Evolutionary conservation across 2,797 vertebrate species (phyloP).

Genomic region (Onychomys arenicola): DNA sequence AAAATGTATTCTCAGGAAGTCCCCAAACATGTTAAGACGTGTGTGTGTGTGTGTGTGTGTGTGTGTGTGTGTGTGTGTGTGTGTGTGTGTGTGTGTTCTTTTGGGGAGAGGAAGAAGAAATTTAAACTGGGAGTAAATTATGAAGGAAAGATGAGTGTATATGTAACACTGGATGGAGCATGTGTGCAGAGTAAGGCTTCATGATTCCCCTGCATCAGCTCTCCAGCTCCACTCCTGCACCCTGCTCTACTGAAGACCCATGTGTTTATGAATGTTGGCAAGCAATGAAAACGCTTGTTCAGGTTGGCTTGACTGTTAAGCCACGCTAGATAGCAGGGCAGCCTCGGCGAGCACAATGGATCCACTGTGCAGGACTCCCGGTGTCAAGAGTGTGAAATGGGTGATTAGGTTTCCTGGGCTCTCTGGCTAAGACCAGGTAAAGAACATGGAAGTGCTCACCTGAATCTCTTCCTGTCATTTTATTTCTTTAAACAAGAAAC

Average conservation of each 20-base stretch:
- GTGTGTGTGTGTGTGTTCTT: neutral
- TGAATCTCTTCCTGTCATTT: neutral
- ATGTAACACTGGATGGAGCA: neutral
- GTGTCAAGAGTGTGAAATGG: conserved; percentile 20
- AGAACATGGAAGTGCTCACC: neutral
- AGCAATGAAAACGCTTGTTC: conserved; percentile 56
- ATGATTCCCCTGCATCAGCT: neutral
- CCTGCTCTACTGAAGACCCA: conserved; percentile 44
- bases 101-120: neutral
- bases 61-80: neutral
- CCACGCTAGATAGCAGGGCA: conserved; percentile 55
- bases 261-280: conserved; percentile 26
- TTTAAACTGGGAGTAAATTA: neutral
- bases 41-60: neutral
- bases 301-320: conserved; percentile 64
- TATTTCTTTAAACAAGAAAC: conserved; percentile 31
- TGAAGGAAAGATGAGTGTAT: conserved; percentile 28
- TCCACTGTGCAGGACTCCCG: conserved; percentile 49
- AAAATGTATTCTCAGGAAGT: conserved; percentile 19
- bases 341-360: conserved; percentile 56
- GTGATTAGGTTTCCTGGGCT: conserved; percentile 45
- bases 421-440: conserved; percentile 11
- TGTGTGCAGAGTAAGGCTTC: neutral
- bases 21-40: neutral
- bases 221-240: neutral